Conservation (phyloP, 2,113 vertebrate species). For the Brachionichthys hirsutus region DNA sequence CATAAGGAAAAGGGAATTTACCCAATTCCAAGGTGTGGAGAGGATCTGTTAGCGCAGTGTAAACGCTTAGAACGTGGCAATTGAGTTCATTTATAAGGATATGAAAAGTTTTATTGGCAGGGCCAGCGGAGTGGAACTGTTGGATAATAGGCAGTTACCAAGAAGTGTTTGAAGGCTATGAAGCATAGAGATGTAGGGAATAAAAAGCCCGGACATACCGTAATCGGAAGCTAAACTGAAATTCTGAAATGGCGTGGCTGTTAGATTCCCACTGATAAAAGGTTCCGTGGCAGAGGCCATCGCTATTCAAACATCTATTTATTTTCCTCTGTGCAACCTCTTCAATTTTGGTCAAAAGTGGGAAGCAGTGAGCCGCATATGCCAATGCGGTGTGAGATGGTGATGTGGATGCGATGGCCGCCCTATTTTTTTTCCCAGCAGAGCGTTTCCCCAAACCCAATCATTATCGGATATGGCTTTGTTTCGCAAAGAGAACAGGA, state of each 20-base stretch:
- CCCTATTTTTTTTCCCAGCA: conserved; percentile 77
- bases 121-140: conserved; percentile 98
- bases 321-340: conserved; percentile 80
- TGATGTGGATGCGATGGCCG: conserved; percentile 78
- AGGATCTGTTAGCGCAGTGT: conserved; percentile 99
- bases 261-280: conserved; percentile 85
- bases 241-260: conserved; percentile 81
- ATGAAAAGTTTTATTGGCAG: conserved; percentile 99
- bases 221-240: conserved; percentile 92
- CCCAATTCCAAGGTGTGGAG: conserved; percentile 99
- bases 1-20: conserved; percentile 99
- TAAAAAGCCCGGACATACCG: conserved; percentile 97
- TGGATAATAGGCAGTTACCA: conserved; percentile 99
- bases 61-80: conserved; percentile 99
- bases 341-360: conserved; percentile 84
- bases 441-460: conserved; percentile 74
- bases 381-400: conserved; percentile 78
- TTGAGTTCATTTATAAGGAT: conserved; percentile 99
- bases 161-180: conserved; percentile 96
- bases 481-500: conserved; percentile 74
- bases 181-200: conserved; percentile 97
- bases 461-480: conserved; percentile 80
- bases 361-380: conserved; percentile 80
- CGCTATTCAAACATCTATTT: conserved; percentile 82
- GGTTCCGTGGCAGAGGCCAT: conserved; percentile 79